Evolutionary conservation across 2,113 vertebrate species (phyloP), one percentile per base, ranked within the genome.

Genomic region (Indicator indicator): DNA sequence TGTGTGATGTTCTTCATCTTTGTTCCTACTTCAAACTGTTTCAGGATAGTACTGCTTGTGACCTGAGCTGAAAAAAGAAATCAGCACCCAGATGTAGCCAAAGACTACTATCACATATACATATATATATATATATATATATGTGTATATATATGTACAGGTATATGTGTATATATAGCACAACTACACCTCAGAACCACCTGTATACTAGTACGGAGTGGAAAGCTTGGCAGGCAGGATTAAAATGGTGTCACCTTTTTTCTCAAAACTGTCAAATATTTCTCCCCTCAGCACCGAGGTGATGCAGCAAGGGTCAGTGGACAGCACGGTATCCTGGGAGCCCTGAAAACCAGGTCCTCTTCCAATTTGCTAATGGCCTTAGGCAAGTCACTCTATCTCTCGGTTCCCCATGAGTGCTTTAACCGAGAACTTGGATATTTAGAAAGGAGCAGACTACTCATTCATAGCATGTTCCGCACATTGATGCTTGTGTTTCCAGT

Each of bases 401-500:
- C 1, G 2, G 40, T 67, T 82, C 19, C 36, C 54, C 16, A 18
- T 7, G 24, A 65, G n/a, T 21, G 54, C 36, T 80, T 11, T 73
- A 74, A 42, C 67, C 92, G 42, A 87, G 50, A 91, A 89, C 28
- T 32, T 69, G 63, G 78, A 55, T 11, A 38, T 83, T 58, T 84
- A 30, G 44, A 85, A 78, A 36, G 33, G 52, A 91, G 67, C 16
- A 38, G 46, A 79, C 69, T 75, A 84, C 28, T 86, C 69, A 79
- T 64, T 91, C 28, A 42, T 5, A 74, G 68, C 68, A 56, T 13
- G 14, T 36, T 62, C 54, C 79, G 88, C 21, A 92, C 36, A 60
- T 17, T 27, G 36, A 63, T 28, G 26, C 30, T 55, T 55, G 28
- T 55, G 17, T 28, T 76, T 72, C 32, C 26, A 62, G 44, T 36